phyloP scores from a whole-genome alignment of 2,888 invertebrate genomes.

The Rhingia rostrata region DNA sequence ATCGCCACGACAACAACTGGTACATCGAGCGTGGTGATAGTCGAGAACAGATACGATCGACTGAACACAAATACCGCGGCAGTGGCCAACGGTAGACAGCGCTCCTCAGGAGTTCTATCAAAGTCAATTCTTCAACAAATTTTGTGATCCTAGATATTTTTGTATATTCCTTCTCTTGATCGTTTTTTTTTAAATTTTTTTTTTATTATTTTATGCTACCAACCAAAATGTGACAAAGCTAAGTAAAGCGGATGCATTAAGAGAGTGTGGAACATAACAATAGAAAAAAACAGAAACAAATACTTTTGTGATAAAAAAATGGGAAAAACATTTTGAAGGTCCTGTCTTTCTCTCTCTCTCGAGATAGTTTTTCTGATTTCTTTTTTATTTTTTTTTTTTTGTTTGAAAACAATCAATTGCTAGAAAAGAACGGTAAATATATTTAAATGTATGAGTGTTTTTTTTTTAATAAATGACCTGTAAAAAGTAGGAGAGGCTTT shows the following conservation, averaged over 20 bases:
- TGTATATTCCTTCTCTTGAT: conserved; percentile 10
- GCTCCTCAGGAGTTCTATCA: not conserved
- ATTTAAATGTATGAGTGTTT: conserved; percentile 55
- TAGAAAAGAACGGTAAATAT: conserved; percentile 13
- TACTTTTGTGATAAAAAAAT: conserved; percentile 62
- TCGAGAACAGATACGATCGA: conserved; percentile 79
- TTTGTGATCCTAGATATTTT: conserved; percentile 55
- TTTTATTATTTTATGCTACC: conserved; percentile 23
- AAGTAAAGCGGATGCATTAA: conserved; percentile 14
- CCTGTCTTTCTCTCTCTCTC: no score
- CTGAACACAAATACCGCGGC: conserved; percentile 69
- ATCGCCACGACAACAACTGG: conserved; percentile 80
- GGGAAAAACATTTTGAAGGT: no score
- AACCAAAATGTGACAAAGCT: conserved; percentile 30
- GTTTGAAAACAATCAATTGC: conserved; percentile 38
- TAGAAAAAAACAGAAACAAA: conserved; percentile 44
- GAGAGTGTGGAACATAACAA: not conserved
- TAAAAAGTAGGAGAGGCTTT: conserved; percentile 13
- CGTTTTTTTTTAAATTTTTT: no score
- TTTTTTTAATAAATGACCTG: conserved; percentile 60
- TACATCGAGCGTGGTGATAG: conserved; percentile 80
- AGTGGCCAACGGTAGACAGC: conserved; percentile 11
- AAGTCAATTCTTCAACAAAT: conserved; percentile 36
- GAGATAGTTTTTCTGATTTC: not conserved
- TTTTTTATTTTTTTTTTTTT: not conserved